Evolutionary conservation across 2,888 invertebrate species (phyloP).

Genomic region (Copidosoma aretas): DNA sequence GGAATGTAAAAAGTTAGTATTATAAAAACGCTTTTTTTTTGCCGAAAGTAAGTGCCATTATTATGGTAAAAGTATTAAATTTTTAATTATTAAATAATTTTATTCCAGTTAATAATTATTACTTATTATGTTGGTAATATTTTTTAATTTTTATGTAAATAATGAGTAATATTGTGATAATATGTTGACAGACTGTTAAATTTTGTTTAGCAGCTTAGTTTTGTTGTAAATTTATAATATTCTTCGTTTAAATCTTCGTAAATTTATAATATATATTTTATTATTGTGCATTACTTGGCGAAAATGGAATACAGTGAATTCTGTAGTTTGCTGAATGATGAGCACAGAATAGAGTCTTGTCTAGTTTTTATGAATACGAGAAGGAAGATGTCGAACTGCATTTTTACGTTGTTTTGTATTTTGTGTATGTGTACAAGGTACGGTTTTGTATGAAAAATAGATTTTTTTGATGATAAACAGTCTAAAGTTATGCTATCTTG

Average conservation of each 20-base stretch:
- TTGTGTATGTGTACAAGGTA: no score
- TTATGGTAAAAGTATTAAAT: constrained; percentile 7
- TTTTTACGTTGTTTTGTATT: constrained; percentile 27
- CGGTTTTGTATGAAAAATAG: constrained; percentile 35
- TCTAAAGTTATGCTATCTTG: no score
- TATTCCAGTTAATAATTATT: constrained; percentile 26
- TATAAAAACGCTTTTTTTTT: constrained; percentile 21
- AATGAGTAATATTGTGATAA: constrained; percentile 44
- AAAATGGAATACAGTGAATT: constrained; percentile 16
- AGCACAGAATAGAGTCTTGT: constrained; percentile 14
- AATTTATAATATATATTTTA: no score
- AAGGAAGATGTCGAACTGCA: constrained; percentile 4
- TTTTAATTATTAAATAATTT: constrained; percentile 24
- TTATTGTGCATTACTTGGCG: constrained; percentile 15
- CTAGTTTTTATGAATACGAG: neutral
- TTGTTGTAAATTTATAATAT: constrained; percentile 44
- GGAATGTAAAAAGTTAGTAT: constrained; percentile 29
- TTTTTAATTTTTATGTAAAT: constrained; percentile 15
- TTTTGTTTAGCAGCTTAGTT: constrained; percentile 44
- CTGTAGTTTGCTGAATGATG: constrained; percentile 24
- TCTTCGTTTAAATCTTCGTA: no score
- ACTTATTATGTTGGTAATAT: constrained; percentile 10
- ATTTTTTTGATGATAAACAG: no score
- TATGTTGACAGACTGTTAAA: constrained; percentile 46
- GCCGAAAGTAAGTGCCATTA: constrained; percentile 35